Evolutionary conservation across 2,113 vertebrate genomes (phyloP), one percentile per base, ranked within the genome.

Genomic region (Chaenocephalus aceratus): DNA sequence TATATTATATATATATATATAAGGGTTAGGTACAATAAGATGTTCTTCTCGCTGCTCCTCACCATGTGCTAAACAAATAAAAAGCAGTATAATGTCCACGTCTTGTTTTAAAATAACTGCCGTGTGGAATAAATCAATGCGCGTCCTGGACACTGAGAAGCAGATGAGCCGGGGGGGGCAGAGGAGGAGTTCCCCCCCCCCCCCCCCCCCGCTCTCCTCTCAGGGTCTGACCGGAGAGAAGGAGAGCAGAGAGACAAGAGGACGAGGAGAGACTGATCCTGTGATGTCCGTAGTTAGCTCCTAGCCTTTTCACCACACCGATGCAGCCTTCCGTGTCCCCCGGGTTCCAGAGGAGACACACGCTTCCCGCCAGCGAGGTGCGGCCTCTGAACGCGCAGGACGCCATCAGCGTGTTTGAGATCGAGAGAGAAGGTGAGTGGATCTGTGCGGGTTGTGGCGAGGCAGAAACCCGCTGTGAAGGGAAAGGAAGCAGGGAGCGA

Each of bases 301-400:
- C 0, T 26, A 91, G 76, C 92, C 92, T 8, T 94, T 30, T 96
- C 87, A 93, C 89, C 80, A 96, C 93, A 58, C 93, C 95, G 0
- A 54, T 86, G 23, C 89, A 90, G 89, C 69, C 92, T 2, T 88
- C 87, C 0, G 65, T 34, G 58, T 93, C 94, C 0, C 94, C 93
- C 0, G 64, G 92, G 1, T 89, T 89, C 79, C 96, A 95, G 67
- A 92, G 97, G 69, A 94, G 96, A 44, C 97, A 97, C 93, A 97
- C 96, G 0, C 96, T 98, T 34, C 97, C 97, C 0, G 96, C 96
- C 21, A 98, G 96, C 1, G 97, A 97, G 74, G 96, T 98, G 14
- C 94, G 96, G 15, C 96, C 96, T 81, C 97, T 98, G 70, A 96
- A 95, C 72, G 95, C 94, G 0, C 95, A 96, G 67, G 97, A 98